Evolutionary conservation across 1,140 invertebrate genomes (phyloP), one percentile per base, ranked within the genome.

Genomic region (Catajapyx aquilonaris): DNA sequence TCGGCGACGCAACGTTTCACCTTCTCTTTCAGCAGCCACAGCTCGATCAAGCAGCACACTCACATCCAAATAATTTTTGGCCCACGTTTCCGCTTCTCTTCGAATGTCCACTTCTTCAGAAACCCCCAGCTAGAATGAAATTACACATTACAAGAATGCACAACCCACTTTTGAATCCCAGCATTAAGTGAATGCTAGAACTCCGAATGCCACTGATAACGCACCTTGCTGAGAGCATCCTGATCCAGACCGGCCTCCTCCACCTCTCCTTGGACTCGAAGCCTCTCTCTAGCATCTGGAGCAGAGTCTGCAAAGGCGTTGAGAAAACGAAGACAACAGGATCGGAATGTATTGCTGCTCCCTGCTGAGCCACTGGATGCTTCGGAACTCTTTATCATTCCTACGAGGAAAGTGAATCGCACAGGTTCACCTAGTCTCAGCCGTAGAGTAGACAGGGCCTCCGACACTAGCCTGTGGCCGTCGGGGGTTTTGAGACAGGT

Each of bases 391-490:
- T 75, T 72, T 18, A 91, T 64, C 59, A 90, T 86, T 2, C 84
- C 84, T 5, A 87, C 74, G 0, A 93, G 65, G 49, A 93, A 77
- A 37, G 86, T 69, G 56, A 91, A 93, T 45, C 87, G 64, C 3
- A 88, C 85, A 0, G 85, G 81, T 52, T 95, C 87, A 16, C 84
- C 86, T 50, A 85, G 86, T 21, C 84, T 65, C 0, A 94, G 59
- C 11, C 87, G 67, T 28, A 93, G 60, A 0, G 84, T 87, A 0
- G 84, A 84, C 38, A 93, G 68, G 0, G 87, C 84, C 54, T 94
- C 87, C 0, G 85, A 79, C 9, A 91, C 79, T 39, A 77, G 71
- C 0, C 68, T 66, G 55, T 85, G 80, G 4, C 83, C 84, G 4
- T 46, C 41, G 9, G 45, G 37, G 3, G n/a, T 16, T 46, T 59